A percentile compares a stretch with the other conserved stretches of the same genome.
Conservation (phyloP, 2,113 vertebrate genomes). For the Leuciscus idus region DNA sequence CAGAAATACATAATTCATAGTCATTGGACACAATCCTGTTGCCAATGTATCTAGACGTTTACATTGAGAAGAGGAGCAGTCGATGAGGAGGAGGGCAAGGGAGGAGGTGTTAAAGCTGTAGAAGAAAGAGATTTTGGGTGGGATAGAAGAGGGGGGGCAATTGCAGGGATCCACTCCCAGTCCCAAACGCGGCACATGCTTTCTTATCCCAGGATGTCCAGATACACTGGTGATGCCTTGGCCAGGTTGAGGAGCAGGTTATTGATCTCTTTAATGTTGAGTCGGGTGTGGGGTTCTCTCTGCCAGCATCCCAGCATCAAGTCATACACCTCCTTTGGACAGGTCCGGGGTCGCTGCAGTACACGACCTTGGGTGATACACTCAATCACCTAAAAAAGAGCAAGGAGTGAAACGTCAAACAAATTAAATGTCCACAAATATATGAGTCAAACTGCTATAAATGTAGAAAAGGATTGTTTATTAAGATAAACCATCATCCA, state of each 20-base stretch:
- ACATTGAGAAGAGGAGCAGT: conserved; percentile 20
- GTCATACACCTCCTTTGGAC: conserved; percentile 97
- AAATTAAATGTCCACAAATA: background rate
- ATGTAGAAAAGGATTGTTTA: background rate
- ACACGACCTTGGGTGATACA: conserved; percentile 99
- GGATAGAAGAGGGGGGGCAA: conserved; percentile 77
- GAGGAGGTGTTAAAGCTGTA: conserved; percentile 54
- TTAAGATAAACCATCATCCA: background rate
- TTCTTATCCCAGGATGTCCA: conserved; percentile 96
- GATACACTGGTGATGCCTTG: conserved; percentile 97
- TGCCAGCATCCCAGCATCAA: conserved; percentile 99
- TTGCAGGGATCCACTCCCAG: conserved; percentile 34
- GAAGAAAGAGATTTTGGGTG: conserved; percentile 63
- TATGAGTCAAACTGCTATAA: background rate
- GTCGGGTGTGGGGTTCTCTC: conserved; percentile 95
- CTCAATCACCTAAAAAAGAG: conserved; percentile 88
- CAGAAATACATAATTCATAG: background rate
- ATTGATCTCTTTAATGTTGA: conserved; percentile 98
- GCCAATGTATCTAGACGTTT: background rate
- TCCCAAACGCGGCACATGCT: background rate
- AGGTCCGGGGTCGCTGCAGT: conserved; percentile 94
- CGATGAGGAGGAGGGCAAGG: conserved; percentile 31
- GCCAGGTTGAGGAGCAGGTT: conserved; percentile 94
- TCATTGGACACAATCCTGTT: conserved; percentile 29
- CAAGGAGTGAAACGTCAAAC: background rate